Percentiles rank a stretch among this genome's conserved stretches.
These are phyloP conservation scores for Strix aluco DNA, from an alignment of 2,113 vertebrate species.

Conservation along the genomic window DNA sequence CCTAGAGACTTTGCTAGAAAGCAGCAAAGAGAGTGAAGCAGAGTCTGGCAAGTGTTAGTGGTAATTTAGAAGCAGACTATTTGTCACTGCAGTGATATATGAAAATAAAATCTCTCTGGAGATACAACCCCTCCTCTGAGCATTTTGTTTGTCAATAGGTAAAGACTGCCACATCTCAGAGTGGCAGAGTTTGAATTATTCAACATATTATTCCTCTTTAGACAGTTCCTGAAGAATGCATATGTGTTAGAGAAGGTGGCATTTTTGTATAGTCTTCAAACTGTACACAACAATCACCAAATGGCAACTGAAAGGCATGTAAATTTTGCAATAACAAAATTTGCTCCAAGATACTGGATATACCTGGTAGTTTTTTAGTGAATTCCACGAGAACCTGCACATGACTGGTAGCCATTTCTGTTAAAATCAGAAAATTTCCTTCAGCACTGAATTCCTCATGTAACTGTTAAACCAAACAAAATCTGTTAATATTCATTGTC, in stretches of 20 bases:
- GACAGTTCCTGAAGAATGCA: not conserved
- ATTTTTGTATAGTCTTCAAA: not conserved
- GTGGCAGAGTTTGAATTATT: not conserved
- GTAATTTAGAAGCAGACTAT: not conserved
- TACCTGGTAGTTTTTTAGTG: conserved; percentile 97
- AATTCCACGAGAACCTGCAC: conserved; percentile 98
- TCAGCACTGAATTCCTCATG: conserved; percentile 92
- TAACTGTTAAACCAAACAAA: conserved; percentile 75
- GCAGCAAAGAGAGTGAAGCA: not conserved
- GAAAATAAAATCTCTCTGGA: not conserved
- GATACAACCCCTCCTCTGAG: not conserved
- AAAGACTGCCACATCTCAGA: not conserved
- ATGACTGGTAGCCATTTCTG: conserved; percentile 96
- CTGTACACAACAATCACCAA: not conserved
- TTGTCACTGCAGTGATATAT: not conserved
- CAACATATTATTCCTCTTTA: not conserved
- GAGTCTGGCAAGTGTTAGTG: not conserved
- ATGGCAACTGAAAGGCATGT: not conserved
- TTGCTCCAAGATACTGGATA: not conserved
- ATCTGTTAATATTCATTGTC: not conserved
- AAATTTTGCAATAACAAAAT: not conserved
- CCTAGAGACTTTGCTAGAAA: not conserved
- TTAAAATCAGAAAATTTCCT: conserved; percentile 95
- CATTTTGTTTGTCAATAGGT: not conserved
- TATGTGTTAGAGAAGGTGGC: not conserved